phyloP scores from a whole-genome alignment of 2,797 vertebrate species.

The Periparus ater region DNA sequence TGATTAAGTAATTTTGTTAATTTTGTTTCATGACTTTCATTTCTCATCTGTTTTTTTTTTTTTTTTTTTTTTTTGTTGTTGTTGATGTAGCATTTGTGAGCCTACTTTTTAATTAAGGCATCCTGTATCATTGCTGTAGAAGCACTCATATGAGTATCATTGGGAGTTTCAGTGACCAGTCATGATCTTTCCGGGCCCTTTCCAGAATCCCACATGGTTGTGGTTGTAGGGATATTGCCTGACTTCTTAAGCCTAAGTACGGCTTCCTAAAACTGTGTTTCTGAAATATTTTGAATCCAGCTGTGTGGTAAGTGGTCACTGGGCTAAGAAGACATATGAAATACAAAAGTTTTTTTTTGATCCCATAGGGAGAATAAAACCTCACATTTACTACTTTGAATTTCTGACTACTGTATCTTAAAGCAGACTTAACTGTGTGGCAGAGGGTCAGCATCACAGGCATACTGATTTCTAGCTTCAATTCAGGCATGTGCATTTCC shows the following conservation, averaged over 20 bases:
- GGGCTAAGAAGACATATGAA: neutral
- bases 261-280: neutral
- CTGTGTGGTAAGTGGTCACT: neutral
- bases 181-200: neutral
- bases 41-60: neutral
- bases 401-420: neutral
- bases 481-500: neutral
- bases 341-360: neutral
- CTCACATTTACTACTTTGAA: neutral
- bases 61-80: neutral
- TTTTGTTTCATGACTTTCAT: neutral
- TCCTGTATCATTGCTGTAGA: neutral
- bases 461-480: neutral
- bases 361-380: neutral
- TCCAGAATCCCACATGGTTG: neutral
- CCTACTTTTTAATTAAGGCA: neutral
- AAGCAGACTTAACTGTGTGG: neutral
- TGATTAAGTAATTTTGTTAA: neutral
- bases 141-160: neutral
- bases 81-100: neutral
- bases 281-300: neutral
- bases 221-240: neutral
- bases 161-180: neutral
- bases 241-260: neutral
- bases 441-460: neutral